Evolutionary conservation across 2,797 vertebrate species (phyloP).

Genomic region (Neomorphus geoffroyi): DNA sequence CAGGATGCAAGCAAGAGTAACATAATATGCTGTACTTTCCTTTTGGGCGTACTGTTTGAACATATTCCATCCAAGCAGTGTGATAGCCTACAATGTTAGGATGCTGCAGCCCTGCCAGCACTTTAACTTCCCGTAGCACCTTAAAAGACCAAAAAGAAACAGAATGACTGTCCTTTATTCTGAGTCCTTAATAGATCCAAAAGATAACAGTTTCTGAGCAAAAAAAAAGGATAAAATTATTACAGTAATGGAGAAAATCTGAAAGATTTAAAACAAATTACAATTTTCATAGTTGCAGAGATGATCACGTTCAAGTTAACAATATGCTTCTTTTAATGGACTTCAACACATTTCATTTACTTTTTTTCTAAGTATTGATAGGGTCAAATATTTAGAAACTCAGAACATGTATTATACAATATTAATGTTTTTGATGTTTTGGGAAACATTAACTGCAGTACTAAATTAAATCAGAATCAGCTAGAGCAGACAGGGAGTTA

Average conservation of each 20-base stretch:
- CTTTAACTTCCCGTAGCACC: conserved; percentile 96
- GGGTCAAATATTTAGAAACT: background rate
- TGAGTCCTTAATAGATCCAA: background rate
- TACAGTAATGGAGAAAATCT: background rate
- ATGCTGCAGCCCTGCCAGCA: conserved; percentile 93
- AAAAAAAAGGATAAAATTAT: background rate
- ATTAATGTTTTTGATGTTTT: background rate
- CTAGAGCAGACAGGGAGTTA: background rate
- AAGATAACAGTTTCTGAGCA: background rate
- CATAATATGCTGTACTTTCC: conserved; percentile 42
- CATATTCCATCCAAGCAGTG: conserved; percentile 97
- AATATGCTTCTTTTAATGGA: background rate
- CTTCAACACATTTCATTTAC: background rate
- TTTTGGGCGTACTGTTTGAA: conserved; percentile 77
- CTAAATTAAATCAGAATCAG: background rate
- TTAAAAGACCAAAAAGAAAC: conserved; percentile 47
- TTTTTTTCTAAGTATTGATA: background rate
- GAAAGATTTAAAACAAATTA: background rate
- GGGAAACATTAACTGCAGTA: background rate
- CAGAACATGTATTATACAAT: background rate
- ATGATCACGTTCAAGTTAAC: background rate
- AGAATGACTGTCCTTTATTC: background rate
- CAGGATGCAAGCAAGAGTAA: background rate
- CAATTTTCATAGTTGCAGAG: background rate
- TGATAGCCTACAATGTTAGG: conserved; percentile 93